Percentiles rank a stretch among this genome's conserved stretches.
Conservation (phyloP, 1,140 invertebrate genomes). For the Brachionus angularis region DNA sequence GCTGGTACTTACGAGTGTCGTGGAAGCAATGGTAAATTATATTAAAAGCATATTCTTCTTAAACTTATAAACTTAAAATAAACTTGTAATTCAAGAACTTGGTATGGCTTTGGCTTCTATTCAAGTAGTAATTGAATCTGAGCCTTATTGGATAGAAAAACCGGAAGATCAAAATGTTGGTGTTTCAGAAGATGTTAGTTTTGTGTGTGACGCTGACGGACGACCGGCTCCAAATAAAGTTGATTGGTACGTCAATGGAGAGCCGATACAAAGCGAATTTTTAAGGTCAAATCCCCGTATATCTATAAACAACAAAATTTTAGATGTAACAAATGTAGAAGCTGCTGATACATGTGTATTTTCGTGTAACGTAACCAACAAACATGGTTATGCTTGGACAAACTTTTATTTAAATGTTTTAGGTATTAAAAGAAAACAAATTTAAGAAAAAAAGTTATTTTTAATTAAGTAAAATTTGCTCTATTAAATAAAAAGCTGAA, state of each 20-base stretch:
- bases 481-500: slow-evolving; percentile 3
- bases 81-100: slow-evolving; percentile 15
- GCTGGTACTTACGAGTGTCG: slow-evolving; percentile 82
- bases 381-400: slow-evolving; percentile 93
- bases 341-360: slow-evolving; percentile 92
- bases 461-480: too few species aligned
- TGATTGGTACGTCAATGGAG: slow-evolving; percentile 94
- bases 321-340: slow-evolving; percentile 74
- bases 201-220: slow-evolving; percentile 80
- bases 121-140: slow-evolving; percentile 61
- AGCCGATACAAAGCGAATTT: slow-evolving; percentile 65
- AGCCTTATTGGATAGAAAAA: slow-evolving; percentile 86
- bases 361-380: slow-evolving; percentile 96
- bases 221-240: slow-evolving; percentile 77
- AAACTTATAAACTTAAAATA: neutral
- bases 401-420: slow-evolving; percentile 96
- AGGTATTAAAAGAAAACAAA: too few species aligned
- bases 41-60: neutral
- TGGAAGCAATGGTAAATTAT: slow-evolving; percentile 76
- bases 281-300: slow-evolving; percentile 65
- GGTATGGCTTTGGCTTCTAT: slow-evolving; percentile 40
- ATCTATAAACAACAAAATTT: slow-evolving; percentile 64
- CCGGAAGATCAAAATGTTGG: slow-evolving; percentile 77
- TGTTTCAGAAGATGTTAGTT: slow-evolving; percentile 80
- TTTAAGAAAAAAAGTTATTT: slow-evolving; percentile 61